Percentiles rank a stretch among this genome's conserved stretches.
phyloP scores from a whole-genome alignment of 2,113 vertebrate genomes.

The Percina caprodes region DNA sequence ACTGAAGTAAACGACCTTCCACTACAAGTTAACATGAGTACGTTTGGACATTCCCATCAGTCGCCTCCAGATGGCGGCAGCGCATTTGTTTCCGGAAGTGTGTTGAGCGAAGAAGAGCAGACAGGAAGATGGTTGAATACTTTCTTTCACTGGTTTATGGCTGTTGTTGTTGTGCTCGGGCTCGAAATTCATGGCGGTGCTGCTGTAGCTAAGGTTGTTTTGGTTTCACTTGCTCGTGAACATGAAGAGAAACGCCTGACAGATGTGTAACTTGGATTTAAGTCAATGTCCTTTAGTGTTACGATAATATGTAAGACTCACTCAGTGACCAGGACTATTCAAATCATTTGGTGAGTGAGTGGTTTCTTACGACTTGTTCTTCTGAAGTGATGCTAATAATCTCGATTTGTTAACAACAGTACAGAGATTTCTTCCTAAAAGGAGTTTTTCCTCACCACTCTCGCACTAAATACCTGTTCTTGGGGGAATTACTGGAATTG shows the following conservation, averaged over 20 bases:
- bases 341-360: slow-evolving; percentile 23
- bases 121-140: not conserved
- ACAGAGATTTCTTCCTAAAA: too few species aligned
- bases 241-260: not conserved
- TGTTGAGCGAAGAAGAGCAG: slow-evolving; percentile 26
- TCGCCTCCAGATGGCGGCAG: not conserved
- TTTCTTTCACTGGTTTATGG: too few species aligned
- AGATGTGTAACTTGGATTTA: not conserved
- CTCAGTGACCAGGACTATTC: not conserved
- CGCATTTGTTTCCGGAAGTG: not conserved
- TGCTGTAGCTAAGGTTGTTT: not conserved
- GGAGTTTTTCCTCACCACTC: too few species aligned
- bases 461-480: too few species aligned
- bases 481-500: too few species aligned
- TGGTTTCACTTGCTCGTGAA: not conserved
- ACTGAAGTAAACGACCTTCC: not conserved
- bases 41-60: not conserved
- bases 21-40: too few species aligned
- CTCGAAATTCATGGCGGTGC: not conserved
- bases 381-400: slow-evolving; percentile 1
- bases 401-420: slow-evolving; percentile 20
- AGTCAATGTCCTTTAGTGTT: not conserved
- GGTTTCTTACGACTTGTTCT: not conserved
- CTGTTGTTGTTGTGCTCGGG: too few species aligned
- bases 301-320: not conserved